Percentiles rank a stretch among this genome's conserved stretches.
phyloP scores from a whole-genome alignment of 2,797 vertebrate species.

The Coregonus ussuriensis region DNA sequence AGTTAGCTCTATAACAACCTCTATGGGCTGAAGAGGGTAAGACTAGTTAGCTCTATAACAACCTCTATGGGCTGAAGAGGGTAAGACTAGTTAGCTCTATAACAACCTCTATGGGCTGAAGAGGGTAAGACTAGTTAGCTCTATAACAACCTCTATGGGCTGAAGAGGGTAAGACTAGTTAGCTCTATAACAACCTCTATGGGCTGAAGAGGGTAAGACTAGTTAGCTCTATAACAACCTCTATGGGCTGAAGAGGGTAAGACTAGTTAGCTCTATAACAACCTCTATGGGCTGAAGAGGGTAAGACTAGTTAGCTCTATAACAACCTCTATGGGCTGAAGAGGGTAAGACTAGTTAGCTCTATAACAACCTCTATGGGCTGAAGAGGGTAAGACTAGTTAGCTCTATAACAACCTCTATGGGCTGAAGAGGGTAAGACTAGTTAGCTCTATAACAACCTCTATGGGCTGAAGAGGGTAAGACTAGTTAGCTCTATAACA shows the following conservation, averaged over 20 bases:
- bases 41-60: not conserved
- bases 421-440: not conserved
- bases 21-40: not conserved
- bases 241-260: not conserved
- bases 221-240: not conserved
- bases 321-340: not conserved
- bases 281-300: not conserved
- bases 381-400: slow-evolving; percentile 69
- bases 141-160: slow-evolving; percentile 96
- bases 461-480: not conserved
- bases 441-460: not conserved
- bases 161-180: slow-evolving; percentile 69
- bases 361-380: slow-evolving; percentile 96
- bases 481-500: not conserved
- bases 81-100: not conserved
- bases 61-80: not conserved
- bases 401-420: not conserved
- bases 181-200: not conserved
- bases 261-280: not conserved
- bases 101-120: not conserved
- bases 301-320: not conserved
- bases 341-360: not conserved
- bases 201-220: not conserved
- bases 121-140: not conserved
- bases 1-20: not conserved